Conservation (phyloP, 2,113 vertebrate genomes). For the Chamaea fasciata region DNA sequence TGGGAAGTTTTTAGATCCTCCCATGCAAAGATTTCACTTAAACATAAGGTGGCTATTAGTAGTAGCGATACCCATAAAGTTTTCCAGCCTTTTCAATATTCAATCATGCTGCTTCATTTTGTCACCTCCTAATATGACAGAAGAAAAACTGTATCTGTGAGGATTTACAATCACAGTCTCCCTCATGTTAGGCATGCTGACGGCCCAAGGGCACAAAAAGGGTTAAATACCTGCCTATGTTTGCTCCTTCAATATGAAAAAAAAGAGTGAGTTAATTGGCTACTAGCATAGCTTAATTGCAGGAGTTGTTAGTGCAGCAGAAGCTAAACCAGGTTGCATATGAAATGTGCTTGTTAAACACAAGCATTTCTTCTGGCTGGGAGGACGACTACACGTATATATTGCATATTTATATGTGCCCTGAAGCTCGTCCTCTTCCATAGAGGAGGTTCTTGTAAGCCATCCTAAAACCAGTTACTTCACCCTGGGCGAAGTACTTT, state of each 20-base stretch:
- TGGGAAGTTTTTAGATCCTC: slow-evolving; percentile 41
- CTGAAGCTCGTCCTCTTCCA: slow-evolving; percentile 33
- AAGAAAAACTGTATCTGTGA: not conserved
- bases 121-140: slow-evolving; percentile 7
- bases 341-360: slow-evolving; percentile 26
- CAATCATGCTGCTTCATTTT: not conserved
- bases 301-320: slow-evolving; percentile 18
- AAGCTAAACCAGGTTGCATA: slow-evolving; percentile 32
- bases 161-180: not conserved
- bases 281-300: slow-evolving; percentile 19
- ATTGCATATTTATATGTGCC: slow-evolving; percentile 42
- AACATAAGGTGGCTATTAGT: slow-evolving; percentile 50
- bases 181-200: not conserved
- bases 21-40: slow-evolving; percentile 43
- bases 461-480: slow-evolving; percentile 12
- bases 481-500: not conserved
- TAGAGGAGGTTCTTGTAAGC: not conserved
- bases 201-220: not conserved
- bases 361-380: not conserved
- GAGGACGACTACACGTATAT: not conserved
- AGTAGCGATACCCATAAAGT: slow-evolving; percentile 27
- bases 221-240: slow-evolving; percentile 13
- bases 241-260: not conserved
- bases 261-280: slow-evolving; percentile 8
- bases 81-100: slow-evolving; percentile 28